Conservation (phyloP, 2,113 vertebrate species). For the Gymnocephalus cernua region DNA sequence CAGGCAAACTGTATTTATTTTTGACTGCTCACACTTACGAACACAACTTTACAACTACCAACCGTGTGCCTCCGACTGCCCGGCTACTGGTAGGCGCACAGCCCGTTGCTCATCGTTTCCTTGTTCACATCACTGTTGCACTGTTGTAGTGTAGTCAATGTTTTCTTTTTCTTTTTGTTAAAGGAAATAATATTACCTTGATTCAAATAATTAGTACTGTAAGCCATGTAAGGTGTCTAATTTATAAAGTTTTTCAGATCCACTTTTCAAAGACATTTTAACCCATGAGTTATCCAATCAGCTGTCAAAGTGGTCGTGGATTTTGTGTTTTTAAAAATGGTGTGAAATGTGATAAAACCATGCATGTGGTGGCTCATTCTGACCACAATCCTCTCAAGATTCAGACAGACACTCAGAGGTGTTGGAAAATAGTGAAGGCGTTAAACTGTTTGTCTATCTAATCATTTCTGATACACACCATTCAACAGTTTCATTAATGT, state of each 20-base stretch:
- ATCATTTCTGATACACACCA: not conserved
- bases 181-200: slow-evolving; percentile 17
- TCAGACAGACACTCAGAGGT: not conserved
- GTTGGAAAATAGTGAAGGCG: not conserved
- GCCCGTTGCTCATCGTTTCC: no score
- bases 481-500: not conserved
- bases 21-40: no score
- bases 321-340: not conserved
- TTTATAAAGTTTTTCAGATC: not conserved
- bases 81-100: no score
- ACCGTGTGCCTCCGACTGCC: no score
- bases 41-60: no score
- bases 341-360: slow-evolving; percentile 20
- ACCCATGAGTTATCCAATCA: slow-evolving; percentile 35
- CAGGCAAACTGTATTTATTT: no score
- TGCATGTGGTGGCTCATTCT: not conserved
- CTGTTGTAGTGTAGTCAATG: no score
- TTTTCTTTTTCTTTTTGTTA: no score
- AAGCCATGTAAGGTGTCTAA: not conserved
- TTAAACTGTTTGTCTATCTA: not conserved
- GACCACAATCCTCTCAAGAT: slow-evolving; percentile 3
- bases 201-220: not conserved
- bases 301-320: not conserved
- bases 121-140: no score
- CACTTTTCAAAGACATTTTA: slow-evolving; percentile 24